A percentile compares a stretch with the other conserved stretches of the same genome.
Evolutionary conservation across 2,113 vertebrate species (phyloP).

Genomic region (Ibidorhyncha struthersii): DNA sequence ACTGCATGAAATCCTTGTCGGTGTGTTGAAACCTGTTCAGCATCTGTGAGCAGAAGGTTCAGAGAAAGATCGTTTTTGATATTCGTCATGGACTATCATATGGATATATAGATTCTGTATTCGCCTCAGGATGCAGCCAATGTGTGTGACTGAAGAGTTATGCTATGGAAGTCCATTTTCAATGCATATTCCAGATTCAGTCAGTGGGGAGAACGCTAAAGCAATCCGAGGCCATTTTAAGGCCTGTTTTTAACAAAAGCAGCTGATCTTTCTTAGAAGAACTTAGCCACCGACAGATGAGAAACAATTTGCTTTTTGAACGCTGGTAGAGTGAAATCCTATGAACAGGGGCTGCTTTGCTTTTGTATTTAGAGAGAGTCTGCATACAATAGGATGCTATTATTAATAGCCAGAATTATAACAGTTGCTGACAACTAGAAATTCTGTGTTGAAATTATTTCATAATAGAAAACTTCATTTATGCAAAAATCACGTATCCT

Average conservation of each 20-base stretch:
- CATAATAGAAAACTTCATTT: not conserved
- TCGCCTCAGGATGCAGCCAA: not conserved
- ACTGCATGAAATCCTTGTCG: not conserved
- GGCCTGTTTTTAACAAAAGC: not conserved
- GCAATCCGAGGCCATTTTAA: not conserved
- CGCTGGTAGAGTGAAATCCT: not conserved
- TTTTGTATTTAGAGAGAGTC: not conserved
- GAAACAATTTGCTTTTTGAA: not conserved
- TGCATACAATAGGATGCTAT: not conserved
- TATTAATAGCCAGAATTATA: not conserved
- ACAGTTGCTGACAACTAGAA: not conserved
- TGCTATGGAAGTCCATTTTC: not conserved
- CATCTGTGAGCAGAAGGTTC: not conserved
- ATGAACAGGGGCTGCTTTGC: not conserved
- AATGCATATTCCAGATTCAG: not conserved
- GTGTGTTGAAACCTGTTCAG: not conserved
- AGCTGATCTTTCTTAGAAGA: not conserved
- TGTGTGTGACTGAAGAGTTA: fast-evolving
- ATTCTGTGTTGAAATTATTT: not conserved
- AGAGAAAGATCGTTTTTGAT: not conserved
- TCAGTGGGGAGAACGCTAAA: not conserved
- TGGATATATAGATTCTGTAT: not conserved
- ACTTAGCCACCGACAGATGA: not conserved
- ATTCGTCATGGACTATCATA: not conserved
- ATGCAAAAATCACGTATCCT: not conserved